Conservation (phyloP, 1,140 invertebrate genomes). For the Camponotus vicinus region DNA sequence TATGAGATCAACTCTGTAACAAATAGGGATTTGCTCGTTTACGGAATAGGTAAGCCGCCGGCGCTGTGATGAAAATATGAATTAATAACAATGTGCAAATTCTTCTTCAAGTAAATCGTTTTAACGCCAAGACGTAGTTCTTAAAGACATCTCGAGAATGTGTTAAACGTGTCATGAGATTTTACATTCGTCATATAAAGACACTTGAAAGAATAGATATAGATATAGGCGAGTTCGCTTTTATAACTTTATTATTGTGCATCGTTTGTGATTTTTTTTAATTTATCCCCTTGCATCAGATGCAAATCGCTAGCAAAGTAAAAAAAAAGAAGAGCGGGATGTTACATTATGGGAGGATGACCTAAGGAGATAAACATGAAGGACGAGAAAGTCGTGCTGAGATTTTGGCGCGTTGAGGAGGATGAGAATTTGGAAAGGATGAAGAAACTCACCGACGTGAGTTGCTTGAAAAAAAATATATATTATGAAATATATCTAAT, state of each 20-base stretch:
- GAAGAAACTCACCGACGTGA: conserved; percentile 88
- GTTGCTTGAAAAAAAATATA: conserved; percentile 11
- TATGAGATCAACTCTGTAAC: neutral
- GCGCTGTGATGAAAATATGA: conserved; percentile 9
- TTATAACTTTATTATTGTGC: conserved; percentile 15
- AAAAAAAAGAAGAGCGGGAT: conserved; percentile 91
- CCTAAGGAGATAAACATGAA: conserved; percentile 96
- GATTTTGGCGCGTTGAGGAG: conserved; percentile 97
- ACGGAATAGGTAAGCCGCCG: neutral
- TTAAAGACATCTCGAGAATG: neutral
- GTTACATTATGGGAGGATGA: conserved; percentile 97
- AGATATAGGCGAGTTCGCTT: neutral
- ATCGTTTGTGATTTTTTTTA: conserved; percentile 10
- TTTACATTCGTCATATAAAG: conserved; percentile 44
- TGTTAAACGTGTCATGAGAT: neutral
- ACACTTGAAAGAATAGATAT: neutral
- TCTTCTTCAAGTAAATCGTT: conserved; percentile 9
- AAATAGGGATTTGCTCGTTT: neutral
- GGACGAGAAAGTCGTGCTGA: conserved; percentile 94
- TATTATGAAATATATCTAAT: neutral
- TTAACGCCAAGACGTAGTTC: neutral
- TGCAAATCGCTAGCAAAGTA: conserved; percentile 90
- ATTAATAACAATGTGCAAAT: neutral
- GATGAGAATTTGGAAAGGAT: conserved; percentile 94
- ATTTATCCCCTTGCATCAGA: conserved; percentile 66